Conservation (phyloP, 2,797 vertebrate genomes). For the Bovichtus variegatus region DNA sequence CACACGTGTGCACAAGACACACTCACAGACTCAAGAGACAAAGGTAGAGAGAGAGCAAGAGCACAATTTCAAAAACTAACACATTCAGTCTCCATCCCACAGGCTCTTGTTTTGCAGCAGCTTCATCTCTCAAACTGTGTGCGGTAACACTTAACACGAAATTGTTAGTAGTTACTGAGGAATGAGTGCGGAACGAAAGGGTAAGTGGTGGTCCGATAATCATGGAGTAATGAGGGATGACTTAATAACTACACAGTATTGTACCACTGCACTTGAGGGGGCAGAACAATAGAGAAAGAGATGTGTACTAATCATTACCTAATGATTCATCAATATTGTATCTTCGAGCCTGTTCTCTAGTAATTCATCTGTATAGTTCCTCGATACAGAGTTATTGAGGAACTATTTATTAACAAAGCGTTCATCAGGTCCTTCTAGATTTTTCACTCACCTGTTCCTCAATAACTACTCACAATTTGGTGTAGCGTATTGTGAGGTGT, state of each 20-base stretch:
- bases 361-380: not conserved
- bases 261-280: not conserved
- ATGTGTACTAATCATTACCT: not conserved
- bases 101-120: not conserved
- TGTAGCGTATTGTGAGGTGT: not conserved
- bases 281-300: not conserved
- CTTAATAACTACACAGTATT: not conserved
- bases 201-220: not conserved
- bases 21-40: conserved; percentile 20
- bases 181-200: not conserved
- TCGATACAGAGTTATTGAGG: not conserved
- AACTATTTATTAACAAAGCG: not conserved
- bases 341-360: not conserved
- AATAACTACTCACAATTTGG: not conserved
- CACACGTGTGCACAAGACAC: conserved; percentile 32
- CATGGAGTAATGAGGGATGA: not conserved
- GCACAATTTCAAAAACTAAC: conserved; percentile 9
- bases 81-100: conserved; percentile 1
- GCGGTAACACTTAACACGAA: not conserved
- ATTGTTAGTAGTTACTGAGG: not conserved
- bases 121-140: not conserved
- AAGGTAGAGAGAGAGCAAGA: conserved; percentile 7
- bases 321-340: not conserved
- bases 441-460: not conserved
- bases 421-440: not conserved